Base-by-base conservation (phyloP, 2,888 invertebrate genomes). In the Xylota segnis region DNA sequence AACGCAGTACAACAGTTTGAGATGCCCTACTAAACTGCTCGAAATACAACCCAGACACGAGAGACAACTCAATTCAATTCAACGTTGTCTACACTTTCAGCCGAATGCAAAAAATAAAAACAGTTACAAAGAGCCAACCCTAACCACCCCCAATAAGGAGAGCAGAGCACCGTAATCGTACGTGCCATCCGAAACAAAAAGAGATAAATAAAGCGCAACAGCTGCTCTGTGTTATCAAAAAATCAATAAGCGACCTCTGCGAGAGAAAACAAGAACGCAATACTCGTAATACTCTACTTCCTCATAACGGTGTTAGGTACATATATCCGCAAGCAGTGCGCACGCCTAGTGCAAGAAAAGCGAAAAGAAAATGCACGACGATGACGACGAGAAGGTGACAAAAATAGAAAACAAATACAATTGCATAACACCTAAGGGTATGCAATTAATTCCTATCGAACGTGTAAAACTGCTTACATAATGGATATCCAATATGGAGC, bases 161-260 rank as follows among this genome's bases (percentile, higher is more conserved):
- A 32, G 14, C 14, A 66, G 54, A 65, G 34, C 5, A 16, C 5
- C 29, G 29, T 74, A 32, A 9, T 40, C 18, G 16, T 54, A 29
- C 18, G 5, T 56, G 54, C 45, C 29, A 7, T 10, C 29, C 50
- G 45, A 16, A 63, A 18, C n/a, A 7, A 77, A 50, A 27, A 45
- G 45, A 58, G 32, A 54, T 58, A 77, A 83, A 65, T 71, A 70
- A 56, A 45, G 71, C 71, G 84, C 84, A 84, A 84, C 84, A 84
- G 84, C 81, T 84, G 84, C 81, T 65, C 37, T n/a, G 7, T 59
- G 45, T 84, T 81, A 84, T 84, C 84, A 84, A 47, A 81, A 76
- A 84, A 75, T 84, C 75, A 59, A 84, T 84, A 79, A 2, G 4
- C 27, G 7, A 52, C 7, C 29, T 32, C 29, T 45, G 4, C 3